Base-by-base conservation (phyloP, 1,140 invertebrate species). In the Dufourea novaeangliae region DNA sequence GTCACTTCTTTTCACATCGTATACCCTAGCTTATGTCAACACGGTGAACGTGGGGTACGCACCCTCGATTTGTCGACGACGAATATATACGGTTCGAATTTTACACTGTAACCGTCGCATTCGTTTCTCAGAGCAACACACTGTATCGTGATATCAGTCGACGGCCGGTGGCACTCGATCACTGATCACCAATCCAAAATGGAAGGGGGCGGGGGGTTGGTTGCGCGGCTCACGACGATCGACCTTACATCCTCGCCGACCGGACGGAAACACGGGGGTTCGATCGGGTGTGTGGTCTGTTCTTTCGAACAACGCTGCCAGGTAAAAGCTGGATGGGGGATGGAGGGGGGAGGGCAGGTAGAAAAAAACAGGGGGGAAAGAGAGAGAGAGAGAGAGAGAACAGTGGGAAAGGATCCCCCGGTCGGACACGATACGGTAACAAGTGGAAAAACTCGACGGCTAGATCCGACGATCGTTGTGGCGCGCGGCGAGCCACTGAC, bases 401-500 rank as follows among this genome's bases (percentile, higher is more conserved):
- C 57, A 37, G 20, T 14, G 25, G 27, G 50, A 4, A 2, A n/a
- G n/a, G n/a, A n/a, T n/a, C n/a, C 8, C 20, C n/a, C 34, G 52
- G n/a, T 64, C 61, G 79, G 37, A 41, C 67, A 59, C 81, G 63
- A 32, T 52, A 67, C 59, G 63, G 50, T 74, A 79, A 74, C 73
- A 84, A 85, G 83, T 85, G 74, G 82, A 80, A 85, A 78, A 83
- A 84, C 68, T 85, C 57, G 72, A 85, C 83, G 82, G 64, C 52
- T 64, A 80, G 69, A 79, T 84, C 78, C 68, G 63, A 50, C 82
- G 57, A 70, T 88, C 89, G 85, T 88, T 88, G 89, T 88, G 88
- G 84, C 89, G 89, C 89, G 88, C 88, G 88, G 83, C 88, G 86
- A 88, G 88, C 88, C 87, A 90, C 89, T 90, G 89, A 90, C 88